phyloP scores from a whole-genome alignment of 35 echinoderm and acorn worm species.

The Ptychodera flava region DNA sequence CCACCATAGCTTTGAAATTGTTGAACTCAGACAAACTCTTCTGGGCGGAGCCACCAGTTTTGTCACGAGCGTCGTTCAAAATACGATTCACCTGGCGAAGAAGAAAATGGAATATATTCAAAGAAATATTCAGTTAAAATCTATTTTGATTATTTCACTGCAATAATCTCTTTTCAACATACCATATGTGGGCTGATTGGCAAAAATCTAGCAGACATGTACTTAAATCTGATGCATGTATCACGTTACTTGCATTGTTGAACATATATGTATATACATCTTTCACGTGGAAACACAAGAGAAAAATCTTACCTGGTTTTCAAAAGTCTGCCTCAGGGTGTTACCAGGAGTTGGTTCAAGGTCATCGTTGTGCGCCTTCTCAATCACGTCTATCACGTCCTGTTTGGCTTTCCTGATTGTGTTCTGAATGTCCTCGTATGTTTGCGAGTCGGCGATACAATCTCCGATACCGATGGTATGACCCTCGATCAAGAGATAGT shows the following conservation, averaged over 20 bases:
- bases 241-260: no score
- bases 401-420: constrained; percentile 97
- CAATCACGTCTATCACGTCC: constrained; percentile 97
- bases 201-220: neutral
- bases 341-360: constrained; percentile 95
- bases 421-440: constrained; percentile 96
- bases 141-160: no score
- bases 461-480: constrained; percentile 98
- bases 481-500: constrained; percentile 92
- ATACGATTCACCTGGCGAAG: constrained; percentile 78
- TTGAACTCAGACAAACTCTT: constrained; percentile 99
- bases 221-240: neutral
- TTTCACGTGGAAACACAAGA: no score
- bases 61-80: constrained; percentile 99
- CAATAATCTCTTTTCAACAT: neutral
- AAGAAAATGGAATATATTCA: no score
- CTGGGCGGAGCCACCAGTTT: constrained; percentile 98
- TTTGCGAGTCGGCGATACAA: constrained; percentile 92
- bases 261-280: no score
- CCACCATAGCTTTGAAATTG: constrained; percentile 99
- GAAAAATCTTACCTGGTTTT: constrained; percentile 96
- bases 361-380: constrained; percentile 97
- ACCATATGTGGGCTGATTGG: neutral
- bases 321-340: constrained; percentile 97
- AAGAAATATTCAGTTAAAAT: no score